Base-by-base conservation (phyloP, 1,140 invertebrate species). In the Sipha flava region DNA sequence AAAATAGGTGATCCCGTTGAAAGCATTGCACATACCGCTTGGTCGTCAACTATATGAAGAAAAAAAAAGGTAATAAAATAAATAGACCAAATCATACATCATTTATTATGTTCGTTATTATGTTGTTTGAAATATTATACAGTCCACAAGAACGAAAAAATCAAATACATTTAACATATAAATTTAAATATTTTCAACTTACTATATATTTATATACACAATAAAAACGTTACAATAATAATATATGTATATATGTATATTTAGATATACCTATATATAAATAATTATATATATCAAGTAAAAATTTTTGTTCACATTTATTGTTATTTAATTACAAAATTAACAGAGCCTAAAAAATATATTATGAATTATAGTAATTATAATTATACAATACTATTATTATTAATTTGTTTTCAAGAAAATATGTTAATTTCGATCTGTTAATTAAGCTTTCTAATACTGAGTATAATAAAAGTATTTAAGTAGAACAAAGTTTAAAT, bases 391-490 rank as follows among this genome's bases (percentile, higher is more conserved):
- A 57, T 57, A 40, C 34, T 75, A 75, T 57, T 54, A 31, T 73
- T 12, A 37, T 40, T 75, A 75, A 57, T 57, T 57, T 75, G 34
- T 57, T 57, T 77, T 57, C 31, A 40, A 59, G 52, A 57, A 75
- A 57, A 40, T 52, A 59, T 57, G 73, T 77, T 77, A 77, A 77
- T 77, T 77, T 40, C 4, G 59, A 57, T 75, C 52, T 0, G 73
- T 77, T 77, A 77, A 57, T 77, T 59, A 73, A 73, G 45, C 66
- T 47, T 77, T 77, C 73, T 77, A 59, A 77, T 77, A 77, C 49
- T 57, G 73, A 54, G 43, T 77, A 59, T 40, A 14, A 75, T 52
- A 75, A 75, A 77, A 77, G 43, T 29, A 47, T 70, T 77, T 77
- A 77, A 77, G 73, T 77, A 77, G 73, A 77, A 77, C 54, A 57